phyloP scores from a whole-genome alignment of 2,113 vertebrate species.

The Plecotus auritus region DNA sequence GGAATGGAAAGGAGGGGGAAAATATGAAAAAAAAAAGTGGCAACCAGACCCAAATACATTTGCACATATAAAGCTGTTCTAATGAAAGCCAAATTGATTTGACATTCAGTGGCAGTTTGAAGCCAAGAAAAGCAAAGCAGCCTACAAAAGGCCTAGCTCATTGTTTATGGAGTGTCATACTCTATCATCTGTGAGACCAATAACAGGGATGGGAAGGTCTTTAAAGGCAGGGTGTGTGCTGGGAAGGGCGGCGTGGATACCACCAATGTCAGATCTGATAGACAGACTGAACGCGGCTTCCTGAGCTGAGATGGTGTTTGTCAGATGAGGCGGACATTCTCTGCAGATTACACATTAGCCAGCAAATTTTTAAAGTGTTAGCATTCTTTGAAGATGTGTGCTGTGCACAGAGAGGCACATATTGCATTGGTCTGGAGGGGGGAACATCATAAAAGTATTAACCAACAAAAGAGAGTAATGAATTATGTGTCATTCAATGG shows the following conservation, averaged over 20 bases:
- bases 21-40: conserved; percentile 78
- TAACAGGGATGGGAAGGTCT: conserved; percentile 91
- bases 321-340: conserved; percentile 82
- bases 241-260: conserved; percentile 87
- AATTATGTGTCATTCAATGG: conserved; percentile 54
- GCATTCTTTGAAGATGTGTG: conserved; percentile 70
- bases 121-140: conserved; percentile 89
- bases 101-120: conserved; percentile 91
- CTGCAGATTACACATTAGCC: conserved; percentile 83
- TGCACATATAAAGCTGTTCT: conserved; percentile 91
- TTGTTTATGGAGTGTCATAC: conserved; percentile 98
- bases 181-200: conserved; percentile 94
- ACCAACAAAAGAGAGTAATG: conserved; percentile 40
- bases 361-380: conserved; percentile 71
- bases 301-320: conserved; percentile 85
- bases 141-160: conserved; percentile 92
- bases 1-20: conserved; percentile 71
- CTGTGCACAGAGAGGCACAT: conserved; percentile 32
- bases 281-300: conserved; percentile 86
- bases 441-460: conserved; percentile 45
- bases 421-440: conserved; percentile 20
- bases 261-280: conserved; percentile 91
- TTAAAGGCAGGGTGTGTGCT: conserved; percentile 86
- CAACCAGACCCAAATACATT: conserved; percentile 88
- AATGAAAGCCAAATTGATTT: conserved; percentile 95